These are phyloP conservation scores for Perca fluviatilis DNA, from an alignment of 2,113 vertebrate genomes.

Conservation along the genomic window DNA sequence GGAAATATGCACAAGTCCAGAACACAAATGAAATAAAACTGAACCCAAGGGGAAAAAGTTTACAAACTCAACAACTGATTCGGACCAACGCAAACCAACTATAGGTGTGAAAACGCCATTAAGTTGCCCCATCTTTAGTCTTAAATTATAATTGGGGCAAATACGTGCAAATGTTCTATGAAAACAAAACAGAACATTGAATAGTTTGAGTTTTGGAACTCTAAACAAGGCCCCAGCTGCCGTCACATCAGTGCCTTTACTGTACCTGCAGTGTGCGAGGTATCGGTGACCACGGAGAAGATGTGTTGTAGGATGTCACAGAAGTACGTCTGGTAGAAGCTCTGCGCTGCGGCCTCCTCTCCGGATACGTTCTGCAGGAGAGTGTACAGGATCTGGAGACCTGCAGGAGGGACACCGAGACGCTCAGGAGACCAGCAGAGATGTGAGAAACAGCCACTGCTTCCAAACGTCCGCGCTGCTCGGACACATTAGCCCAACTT, in stretches of 20 bases:
- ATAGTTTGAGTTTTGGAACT: neutral
- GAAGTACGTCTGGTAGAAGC: constrained; percentile 97
- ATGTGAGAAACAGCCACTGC: neutral
- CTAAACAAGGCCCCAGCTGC: neutral
- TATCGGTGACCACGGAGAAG: constrained; percentile 96
- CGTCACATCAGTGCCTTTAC: constrained; percentile 37
- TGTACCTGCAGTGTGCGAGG: constrained; percentile 94
- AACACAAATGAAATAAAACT: too few relatives aligned
- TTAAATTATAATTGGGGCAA: neutral
- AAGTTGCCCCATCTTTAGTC: neutral
- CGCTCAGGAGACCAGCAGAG: neutral
- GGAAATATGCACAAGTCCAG: too few relatives aligned
- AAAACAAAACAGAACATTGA: neutral
- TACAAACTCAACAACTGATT: too few relatives aligned
- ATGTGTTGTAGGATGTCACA: constrained; percentile 96
- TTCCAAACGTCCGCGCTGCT: neutral
- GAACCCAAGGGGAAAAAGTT: too few relatives aligned
- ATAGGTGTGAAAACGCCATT: too few relatives aligned
- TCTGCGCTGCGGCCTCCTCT: constrained; percentile 95
- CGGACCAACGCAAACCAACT: too few relatives aligned
- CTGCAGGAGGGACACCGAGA: constrained; percentile 68
- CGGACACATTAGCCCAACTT: neutral
- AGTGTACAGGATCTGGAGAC: constrained; percentile 95
- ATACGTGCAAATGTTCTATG: neutral
- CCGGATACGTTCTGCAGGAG: constrained; percentile 95